phyloP scores from a whole-genome alignment of 2,113 vertebrate genomes.

The Sialia sialis region DNA sequence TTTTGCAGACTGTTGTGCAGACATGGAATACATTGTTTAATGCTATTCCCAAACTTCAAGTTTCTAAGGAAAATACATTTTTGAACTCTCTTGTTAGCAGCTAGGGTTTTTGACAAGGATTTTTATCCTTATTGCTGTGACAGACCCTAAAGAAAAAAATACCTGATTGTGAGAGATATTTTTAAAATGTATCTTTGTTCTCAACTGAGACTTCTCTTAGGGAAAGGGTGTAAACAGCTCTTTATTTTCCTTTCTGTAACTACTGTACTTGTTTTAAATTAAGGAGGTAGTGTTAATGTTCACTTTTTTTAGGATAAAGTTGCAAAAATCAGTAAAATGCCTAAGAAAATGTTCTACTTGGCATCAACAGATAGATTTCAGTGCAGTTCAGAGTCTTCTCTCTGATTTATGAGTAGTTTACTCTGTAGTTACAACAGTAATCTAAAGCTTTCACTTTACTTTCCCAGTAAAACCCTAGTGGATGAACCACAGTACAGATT shows the following conservation, averaged over 20 bases:
- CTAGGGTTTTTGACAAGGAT: background rate
- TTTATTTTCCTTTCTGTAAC: background rate
- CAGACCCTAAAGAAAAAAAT: background rate
- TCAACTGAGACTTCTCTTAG: background rate
- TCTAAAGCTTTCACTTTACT: background rate
- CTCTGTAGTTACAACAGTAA: background rate
- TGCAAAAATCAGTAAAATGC: background rate
- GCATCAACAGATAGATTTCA: background rate
- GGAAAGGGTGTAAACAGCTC: background rate
- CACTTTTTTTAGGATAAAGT: background rate
- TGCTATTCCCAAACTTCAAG: background rate
- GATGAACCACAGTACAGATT: background rate
- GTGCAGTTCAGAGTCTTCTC: background rate
- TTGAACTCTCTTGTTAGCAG: background rate
- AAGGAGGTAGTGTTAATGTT: background rate
- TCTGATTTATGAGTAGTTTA: background rate
- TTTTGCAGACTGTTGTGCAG: background rate
- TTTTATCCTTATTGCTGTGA: background rate
- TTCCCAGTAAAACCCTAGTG: background rate
- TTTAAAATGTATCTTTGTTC: background rate
- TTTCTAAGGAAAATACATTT: background rate
- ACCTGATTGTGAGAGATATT: background rate
- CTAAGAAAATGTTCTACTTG: background rate
- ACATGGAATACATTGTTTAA: background rate
- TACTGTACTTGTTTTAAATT: background rate